phyloP scores from a whole-genome alignment of 1,140 invertebrate genomes.

The Drosophila kohkoa region DNA sequence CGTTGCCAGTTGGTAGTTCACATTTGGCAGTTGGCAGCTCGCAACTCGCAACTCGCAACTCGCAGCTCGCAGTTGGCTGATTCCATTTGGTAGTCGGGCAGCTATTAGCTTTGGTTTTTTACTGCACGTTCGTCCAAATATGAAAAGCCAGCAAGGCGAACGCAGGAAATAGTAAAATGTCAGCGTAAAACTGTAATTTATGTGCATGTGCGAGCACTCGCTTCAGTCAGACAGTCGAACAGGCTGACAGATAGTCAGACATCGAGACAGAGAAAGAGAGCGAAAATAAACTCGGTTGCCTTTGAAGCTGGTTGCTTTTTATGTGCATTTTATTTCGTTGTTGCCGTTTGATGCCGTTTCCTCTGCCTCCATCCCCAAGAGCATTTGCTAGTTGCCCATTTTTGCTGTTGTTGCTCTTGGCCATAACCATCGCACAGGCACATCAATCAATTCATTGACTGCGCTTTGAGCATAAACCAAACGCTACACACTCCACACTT shows the following conservation, averaged over 20 bases:
- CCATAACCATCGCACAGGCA: conserved; percentile 34
- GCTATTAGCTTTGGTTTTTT: conserved; percentile 80
- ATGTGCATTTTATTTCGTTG: conserved; percentile 72
- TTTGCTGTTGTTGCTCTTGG: conserved; percentile 27
- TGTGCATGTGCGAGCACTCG: conserved; percentile 69
- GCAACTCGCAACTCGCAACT: conserved; percentile 6
- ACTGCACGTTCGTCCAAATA: conserved; percentile 68
- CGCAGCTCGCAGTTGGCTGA: conserved; percentile 14
- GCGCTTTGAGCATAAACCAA: conserved; percentile 55
- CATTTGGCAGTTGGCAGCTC: conserved; percentile 9
- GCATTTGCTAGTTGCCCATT: conserved; percentile 21
- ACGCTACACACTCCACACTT: conserved; percentile 26
- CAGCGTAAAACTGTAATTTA: conserved; percentile 83
- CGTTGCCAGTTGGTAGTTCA: conserved; percentile 16
- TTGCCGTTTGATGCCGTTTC: conserved; percentile 58
- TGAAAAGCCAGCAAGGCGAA: conserved; percentile 69
- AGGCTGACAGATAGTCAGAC: not conserved
- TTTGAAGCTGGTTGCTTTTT: conserved; percentile 45
- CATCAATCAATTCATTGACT: conserved; percentile 82
- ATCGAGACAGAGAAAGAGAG: not conserved
- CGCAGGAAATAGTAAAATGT: conserved; percentile 79
- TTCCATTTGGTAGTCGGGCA: conserved; percentile 40
- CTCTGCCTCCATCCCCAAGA: not conserved
- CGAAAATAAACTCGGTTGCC: not conserved
- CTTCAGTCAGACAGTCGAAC: conserved; percentile 17